phyloP scores from a whole-genome alignment of 2,888 invertebrate genomes.

The Eugnorisma glareosa region DNA sequence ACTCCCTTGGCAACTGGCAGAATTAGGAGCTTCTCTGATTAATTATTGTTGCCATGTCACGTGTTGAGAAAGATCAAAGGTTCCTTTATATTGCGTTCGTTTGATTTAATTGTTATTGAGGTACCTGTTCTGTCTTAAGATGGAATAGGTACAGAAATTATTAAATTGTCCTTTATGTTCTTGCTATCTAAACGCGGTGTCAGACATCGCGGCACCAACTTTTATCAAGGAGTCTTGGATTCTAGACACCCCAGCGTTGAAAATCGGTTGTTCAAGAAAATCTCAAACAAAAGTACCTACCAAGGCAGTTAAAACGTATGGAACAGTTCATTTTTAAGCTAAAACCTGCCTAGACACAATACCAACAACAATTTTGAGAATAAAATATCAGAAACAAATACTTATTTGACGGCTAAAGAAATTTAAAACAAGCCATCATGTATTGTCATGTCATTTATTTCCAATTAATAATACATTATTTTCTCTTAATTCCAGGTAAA shows the following conservation, averaged over 20 bases:
- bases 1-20: slow-evolving; percentile 52
- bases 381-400: neutral
- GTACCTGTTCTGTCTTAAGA: neutral
- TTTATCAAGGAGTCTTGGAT: neutral
- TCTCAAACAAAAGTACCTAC: neutral
- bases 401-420: neutral
- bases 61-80: slow-evolving; percentile 12
- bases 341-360: neutral
- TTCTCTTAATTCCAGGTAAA: slow-evolving; percentile 93
- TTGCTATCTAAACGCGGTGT: neutral
- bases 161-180: neutral
- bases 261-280: neutral
- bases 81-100: slow-evolving; percentile 5
- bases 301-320: neutral
- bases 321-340: neutral
- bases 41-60: slow-evolving; percentile 36
- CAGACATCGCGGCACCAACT: neutral
- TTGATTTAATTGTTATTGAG: slow-evolving; percentile 4
- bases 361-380: neutral
- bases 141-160: neutral
- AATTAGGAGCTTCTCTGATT: slow-evolving; percentile 43
- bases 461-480: slow-evolving; percentile 19
- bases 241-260: neutral
- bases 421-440: neutral
- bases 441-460: neutral